Conservation (phyloP, 2,888 invertebrate genomes). For the Seira musarum region DNA sequence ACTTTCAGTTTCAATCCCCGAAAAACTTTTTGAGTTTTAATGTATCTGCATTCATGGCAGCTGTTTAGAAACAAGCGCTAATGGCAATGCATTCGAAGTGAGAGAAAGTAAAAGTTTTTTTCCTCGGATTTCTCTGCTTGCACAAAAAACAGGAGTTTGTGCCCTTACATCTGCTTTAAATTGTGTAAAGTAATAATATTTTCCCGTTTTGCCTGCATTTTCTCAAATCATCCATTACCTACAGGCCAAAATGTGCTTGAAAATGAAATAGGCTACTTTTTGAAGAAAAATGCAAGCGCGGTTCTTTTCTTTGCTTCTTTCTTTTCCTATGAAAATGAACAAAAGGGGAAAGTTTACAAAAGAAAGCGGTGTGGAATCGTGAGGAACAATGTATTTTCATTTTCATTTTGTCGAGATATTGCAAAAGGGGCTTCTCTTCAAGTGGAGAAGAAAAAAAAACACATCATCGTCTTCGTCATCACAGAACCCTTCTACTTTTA, state of each 20-base stretch:
- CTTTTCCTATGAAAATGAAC: slow-evolving; percentile 7
- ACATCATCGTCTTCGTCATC: slow-evolving; percentile 4
- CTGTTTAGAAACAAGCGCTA: not conserved
- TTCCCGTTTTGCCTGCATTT: not conserved
- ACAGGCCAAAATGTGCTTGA: slow-evolving; percentile 4
- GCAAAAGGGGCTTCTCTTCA: not conserved
- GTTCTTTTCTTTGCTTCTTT: slow-evolving; percentile 5
- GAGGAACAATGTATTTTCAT: not conserved
- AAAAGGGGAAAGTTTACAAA: slow-evolving; percentile 31
- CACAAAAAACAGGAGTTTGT: not conserved
- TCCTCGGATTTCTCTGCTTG: not conserved
- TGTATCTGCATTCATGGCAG: not conserved
- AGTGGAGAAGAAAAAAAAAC: not conserved
- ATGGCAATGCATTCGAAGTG: not conserved
- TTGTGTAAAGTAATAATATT: slow-evolving; percentile 1
- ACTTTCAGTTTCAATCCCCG: not conserved
- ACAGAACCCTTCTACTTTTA: not conserved
- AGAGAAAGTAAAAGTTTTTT: not conserved
- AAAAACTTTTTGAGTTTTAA: not conserved
- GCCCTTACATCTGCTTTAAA: not conserved
- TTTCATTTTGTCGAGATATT: not conserved
- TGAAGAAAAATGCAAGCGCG: not conserved
- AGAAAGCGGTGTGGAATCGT: slow-evolving; percentile 16
- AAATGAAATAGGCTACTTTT: slow-evolving; percentile 25
- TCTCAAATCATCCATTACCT: not conserved